phyloP scores from a whole-genome alignment of 2,797 vertebrate species.

The Darevskia nairensis region DNA sequence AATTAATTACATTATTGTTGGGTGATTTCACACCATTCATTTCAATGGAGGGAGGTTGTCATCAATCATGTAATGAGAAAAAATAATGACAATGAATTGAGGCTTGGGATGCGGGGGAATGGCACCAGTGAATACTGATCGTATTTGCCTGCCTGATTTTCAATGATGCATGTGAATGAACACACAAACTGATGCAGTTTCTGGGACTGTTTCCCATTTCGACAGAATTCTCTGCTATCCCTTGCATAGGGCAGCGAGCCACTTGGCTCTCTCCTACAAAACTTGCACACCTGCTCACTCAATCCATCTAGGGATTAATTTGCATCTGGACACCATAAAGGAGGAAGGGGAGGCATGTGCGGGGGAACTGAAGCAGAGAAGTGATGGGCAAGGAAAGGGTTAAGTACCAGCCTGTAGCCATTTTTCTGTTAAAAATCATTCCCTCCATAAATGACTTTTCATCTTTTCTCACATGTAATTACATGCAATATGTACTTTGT shows the following conservation, averaged over 20 bases:
- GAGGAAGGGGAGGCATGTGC: background rate
- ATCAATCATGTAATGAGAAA: no score
- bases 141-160: no score
- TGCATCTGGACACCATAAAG: background rate
- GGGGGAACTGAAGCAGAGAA: background rate
- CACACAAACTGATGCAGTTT: no score
- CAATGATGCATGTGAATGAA: no score
- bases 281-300: background rate
- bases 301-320: background rate
- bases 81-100: no score
- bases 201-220: no score
- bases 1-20: no score
- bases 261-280: background rate
- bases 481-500: background rate
- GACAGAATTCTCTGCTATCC: no score
- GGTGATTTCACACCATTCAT: no score
- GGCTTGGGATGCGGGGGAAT: no score
- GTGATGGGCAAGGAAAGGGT: background rate
- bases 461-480: background rate
- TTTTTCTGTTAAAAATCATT: background rate
- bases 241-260: background rate
- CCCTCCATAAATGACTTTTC: background rate
- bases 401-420: background rate
- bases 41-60: no score
- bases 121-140: no score